These are phyloP conservation scores for Borostomias antarcticus DNA, from an alignment of 2,797 vertebrate genomes.

Conservation along the genomic window DNA sequence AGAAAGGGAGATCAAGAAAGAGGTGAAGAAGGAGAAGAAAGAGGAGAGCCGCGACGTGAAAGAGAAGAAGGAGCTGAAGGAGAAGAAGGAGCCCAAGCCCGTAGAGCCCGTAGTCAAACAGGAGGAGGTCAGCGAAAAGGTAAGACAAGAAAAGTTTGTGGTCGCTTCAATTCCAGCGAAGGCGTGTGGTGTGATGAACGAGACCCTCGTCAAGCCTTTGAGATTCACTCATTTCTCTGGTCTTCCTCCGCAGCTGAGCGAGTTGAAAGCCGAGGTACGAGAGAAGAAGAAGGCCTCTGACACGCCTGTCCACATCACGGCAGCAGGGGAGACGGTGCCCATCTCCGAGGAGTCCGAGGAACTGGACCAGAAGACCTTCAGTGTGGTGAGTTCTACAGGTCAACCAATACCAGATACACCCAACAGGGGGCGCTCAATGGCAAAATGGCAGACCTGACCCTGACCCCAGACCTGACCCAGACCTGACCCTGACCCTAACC, in stretches of 20 bases:
- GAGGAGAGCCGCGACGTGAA: conserved; percentile 85
- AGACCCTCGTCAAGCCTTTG: conserved; percentile 27
- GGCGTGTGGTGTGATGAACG: conserved; percentile 29
- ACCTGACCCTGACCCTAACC: too few species aligned
- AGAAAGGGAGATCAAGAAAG: conserved; percentile 81
- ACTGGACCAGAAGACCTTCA: conserved; percentile 97
- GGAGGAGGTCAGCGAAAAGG: conserved; percentile 87
- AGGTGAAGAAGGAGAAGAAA: conserved; percentile 86
- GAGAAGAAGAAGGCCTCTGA: conserved; percentile 89
- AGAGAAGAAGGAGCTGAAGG: conserved; percentile 86
- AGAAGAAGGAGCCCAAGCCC: conserved; percentile 85
- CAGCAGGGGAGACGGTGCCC: conserved; percentile 85
- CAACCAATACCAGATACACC: neutral
- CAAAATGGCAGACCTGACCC: too few species aligned
- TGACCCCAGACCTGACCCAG: too few species aligned
- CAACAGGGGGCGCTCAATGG: too few species aligned
- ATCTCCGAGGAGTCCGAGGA: conserved; percentile 94
- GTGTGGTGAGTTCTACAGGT: conserved; percentile 84
- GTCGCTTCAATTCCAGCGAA: too few species aligned
- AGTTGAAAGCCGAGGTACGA: conserved; percentile 83
- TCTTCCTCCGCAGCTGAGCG: conserved; percentile 71
- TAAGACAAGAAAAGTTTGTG: too few species aligned
- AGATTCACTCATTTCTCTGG: conserved; percentile 11
- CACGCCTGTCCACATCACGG: conserved; percentile 86
- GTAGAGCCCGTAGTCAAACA: conserved; percentile 83